Evolutionary conservation across 2,888 invertebrate species (phyloP), one percentile per base, ranked within the genome.

Genomic region (Euplagia quadripunctaria): DNA sequence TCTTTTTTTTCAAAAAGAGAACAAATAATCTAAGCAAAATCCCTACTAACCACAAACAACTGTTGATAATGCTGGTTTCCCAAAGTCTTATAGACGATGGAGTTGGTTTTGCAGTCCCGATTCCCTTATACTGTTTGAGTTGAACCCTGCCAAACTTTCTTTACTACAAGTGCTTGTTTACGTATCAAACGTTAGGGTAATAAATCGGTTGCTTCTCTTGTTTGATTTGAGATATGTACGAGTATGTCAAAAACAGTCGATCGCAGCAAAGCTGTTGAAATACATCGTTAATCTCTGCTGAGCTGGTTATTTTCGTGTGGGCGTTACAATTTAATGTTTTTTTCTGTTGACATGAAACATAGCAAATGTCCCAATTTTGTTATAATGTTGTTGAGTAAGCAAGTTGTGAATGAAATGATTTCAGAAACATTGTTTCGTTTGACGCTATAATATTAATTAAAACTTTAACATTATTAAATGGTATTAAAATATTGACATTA

Each of bases 231-330:
- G 2, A 31, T 52, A n/a, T n/a, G n/a, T n/a, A n/a, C n/a, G n/a
- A n/a, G 12, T 12, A 16, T 31, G 41, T 42, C 52, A 55, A 17
- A 68, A 55, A 55, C n/a, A 42, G 5, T 68, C 4, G 42, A 68
- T 52, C 7, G n/a, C 20, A 52, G 42, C 68, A 68, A 3, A 63
- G 64, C 68, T 77, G 63, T 74, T 55, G 74, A 73, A 79, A 74
- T 69, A 64, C 49, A 70, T 69, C 74, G 52, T 74, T 77, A 68
- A 80, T 78, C 68, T 77, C 63, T 64, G 7, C 46, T 65, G 43
- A 16, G 20, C 12, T n/a, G 16, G 74, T 75, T 66, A 69, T 42
- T 72, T 66, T 66, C 41, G 64, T 51, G 79, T 77, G 42, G 75
- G 73, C 55, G 75, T 70, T n/a, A 17, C 71, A 61, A 75, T 73